These are phyloP conservation scores for Thamnaconus septentrionalis DNA, from an alignment of 2,113 vertebrate species.

Conservation along the genomic window DNA sequence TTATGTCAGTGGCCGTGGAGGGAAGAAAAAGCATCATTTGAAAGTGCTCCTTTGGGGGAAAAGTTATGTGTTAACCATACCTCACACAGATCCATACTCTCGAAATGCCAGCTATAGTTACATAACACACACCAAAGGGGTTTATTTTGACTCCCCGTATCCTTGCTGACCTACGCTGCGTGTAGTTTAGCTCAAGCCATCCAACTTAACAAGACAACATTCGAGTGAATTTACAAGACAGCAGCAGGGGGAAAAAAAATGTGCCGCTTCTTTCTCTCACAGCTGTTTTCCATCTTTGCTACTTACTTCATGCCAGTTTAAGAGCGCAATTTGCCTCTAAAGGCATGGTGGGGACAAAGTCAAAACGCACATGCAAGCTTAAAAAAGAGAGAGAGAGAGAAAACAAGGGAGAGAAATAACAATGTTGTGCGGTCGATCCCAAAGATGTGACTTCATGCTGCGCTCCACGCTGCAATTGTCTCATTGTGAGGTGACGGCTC, in stretches of 20 bases:
- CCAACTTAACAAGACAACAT: conserved; percentile 11
- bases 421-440: conserved; percentile 41
- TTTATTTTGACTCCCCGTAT: conserved; percentile 32
- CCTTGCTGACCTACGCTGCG: conserved; percentile 32
- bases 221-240: conserved; percentile 17
- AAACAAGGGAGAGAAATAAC: conserved; percentile 41
- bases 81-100: conserved; percentile 47
- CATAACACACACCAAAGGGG: conserved; percentile 46
- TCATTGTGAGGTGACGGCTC: conserved; percentile 45
- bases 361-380: too few relatives aligned
- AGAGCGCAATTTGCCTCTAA: too few relatives aligned
- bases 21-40: conserved; percentile 48
- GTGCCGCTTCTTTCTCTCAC: background rate
- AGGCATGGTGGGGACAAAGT: too few relatives aligned
- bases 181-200: conserved; percentile 30
- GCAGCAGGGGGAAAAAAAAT: conserved; percentile 42
- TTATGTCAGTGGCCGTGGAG: conserved; percentile 31
- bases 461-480: conserved; percentile 2
- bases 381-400: too few relatives aligned
- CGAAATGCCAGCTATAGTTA: conserved; percentile 36
- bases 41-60: conserved; percentile 52
- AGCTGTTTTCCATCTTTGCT: too few relatives aligned
- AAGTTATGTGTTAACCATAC: conserved; percentile 49
- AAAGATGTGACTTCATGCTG: conserved; percentile 39
- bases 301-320: too few relatives aligned